phyloP scores from a whole-genome alignment of 1,140 invertebrate species.

The Drosophila parabipectinata region DNA sequence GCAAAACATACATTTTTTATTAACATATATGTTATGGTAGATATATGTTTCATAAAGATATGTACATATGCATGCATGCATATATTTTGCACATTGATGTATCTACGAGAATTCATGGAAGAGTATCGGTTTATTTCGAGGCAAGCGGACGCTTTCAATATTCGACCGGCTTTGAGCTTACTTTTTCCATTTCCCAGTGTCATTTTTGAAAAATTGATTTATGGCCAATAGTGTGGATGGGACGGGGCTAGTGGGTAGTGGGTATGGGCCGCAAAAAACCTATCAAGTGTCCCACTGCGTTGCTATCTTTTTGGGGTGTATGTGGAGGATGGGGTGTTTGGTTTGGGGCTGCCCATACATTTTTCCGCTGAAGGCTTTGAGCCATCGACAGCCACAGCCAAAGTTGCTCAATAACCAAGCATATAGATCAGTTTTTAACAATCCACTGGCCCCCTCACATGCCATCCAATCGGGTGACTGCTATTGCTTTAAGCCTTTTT shows the following conservation, averaged over 20 bases:
- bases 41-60: conserved; percentile 24
- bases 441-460: conserved; percentile 1
- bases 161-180: conserved; percentile 76
- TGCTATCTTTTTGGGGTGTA: conserved; percentile 37
- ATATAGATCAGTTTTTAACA: conserved; percentile 74
- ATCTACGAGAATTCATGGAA: conserved; percentile 25
- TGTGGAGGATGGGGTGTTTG: conserved; percentile 14
- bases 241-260: not conserved
- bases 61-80: conserved; percentile 31
- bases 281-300: conserved; percentile 66
- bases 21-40: conserved; percentile 21
- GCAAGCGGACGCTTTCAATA: conserved; percentile 62
- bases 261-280: conserved; percentile 56
- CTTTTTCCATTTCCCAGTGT: conserved; percentile 82
- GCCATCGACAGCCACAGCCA: conserved; percentile 49
- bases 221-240: conserved; percentile 66
- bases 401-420: conserved; percentile 67
- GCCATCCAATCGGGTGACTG: conserved; percentile 10
- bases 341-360: conserved; percentile 47
- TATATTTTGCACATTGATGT: conserved; percentile 28
- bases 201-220: conserved; percentile 82
- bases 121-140: conserved; percentile 46
- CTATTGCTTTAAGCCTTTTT: conserved; percentile 23
- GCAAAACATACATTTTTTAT: conserved; percentile 67
- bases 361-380: conserved; percentile 61